Evolutionary conservation across 2,113 vertebrate genomes (phyloP), one percentile per base, ranked within the genome.

Genomic region (Gymnarchus niloticus): DNA sequence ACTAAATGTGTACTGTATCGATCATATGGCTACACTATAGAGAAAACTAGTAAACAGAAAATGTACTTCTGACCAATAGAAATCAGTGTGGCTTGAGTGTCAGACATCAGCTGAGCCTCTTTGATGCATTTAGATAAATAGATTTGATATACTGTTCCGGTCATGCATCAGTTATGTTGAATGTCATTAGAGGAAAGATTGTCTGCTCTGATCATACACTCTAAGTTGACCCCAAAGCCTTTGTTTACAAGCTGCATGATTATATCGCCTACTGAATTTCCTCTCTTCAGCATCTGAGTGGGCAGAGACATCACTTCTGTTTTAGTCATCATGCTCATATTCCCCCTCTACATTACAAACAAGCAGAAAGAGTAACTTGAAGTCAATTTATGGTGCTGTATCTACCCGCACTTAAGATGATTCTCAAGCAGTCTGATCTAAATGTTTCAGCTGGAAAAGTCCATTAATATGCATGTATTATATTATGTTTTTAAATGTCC

Each of bases 171-270:
- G 9, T 19, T 78, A 8, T 78, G 76, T 46, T 23, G 44, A 78
- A 21, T 48, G 76, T 46, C 44, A 78, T 78, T 33, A 78, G 37
- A 78, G 46, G 37, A 48, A 37, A 78, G 76, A 78, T 78, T 37
- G 76, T 48, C 76, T 25, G 76, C 76, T 78, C 46, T 78, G 76
- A 78, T 78, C 44, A 78, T 8, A 78, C 41, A 48, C 46, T 37
- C 76, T 78, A 78, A 78, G 76, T 46, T 41, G 10, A 78, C 76
- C 23, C 44, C 76, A 78, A 78, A 78, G 76, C 76, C 76, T 78
- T 78, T 78, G 76, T 78, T 78, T 78, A 78, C 76, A 78, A 78
- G 76, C 76, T 48, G 41, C 23, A 54, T 6, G 6, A 14, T 48
- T 78, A 73, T 73, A 73, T 73, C 33, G 12, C 33, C 65, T 33